phyloP scores from a whole-genome alignment of 2,797 vertebrate genomes.

The Glyptemys insculpta region DNA sequence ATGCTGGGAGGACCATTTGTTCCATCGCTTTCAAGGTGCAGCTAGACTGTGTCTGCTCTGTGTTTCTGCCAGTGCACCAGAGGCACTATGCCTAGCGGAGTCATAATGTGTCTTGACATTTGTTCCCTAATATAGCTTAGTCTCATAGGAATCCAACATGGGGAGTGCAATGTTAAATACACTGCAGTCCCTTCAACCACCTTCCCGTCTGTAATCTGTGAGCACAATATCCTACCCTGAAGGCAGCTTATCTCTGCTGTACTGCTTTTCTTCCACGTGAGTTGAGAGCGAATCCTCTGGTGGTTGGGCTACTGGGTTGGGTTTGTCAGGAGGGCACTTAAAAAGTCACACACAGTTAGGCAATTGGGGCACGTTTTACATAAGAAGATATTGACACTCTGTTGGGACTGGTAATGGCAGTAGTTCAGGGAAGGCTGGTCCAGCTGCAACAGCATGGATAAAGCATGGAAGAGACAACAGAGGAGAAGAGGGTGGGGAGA shows the following conservation, averaged over 20 bases:
- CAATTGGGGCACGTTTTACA: background rate
- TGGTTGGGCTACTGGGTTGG: rapidly evolving
- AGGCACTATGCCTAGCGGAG: background rate
- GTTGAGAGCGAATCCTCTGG: background rate
- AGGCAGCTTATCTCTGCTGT: background rate
- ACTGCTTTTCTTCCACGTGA: background rate
- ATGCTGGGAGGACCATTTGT: background rate
- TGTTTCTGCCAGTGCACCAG: background rate
- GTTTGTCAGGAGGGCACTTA: background rate
- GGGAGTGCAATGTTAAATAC: slow-evolving; percentile 24
- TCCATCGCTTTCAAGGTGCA: background rate
- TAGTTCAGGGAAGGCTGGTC: background rate
- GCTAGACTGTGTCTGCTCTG: background rate
- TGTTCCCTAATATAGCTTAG: slow-evolving; percentile 35
- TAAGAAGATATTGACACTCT: background rate
- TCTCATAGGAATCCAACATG: background rate
- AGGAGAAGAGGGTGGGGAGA: background rate
- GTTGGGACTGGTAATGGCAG: background rate
- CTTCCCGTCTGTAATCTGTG: slow-evolving; percentile 27
- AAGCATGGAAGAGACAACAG: background rate
- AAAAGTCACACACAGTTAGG: background rate
- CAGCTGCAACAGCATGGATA: background rate
- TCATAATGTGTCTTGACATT: background rate
- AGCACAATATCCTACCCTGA: background rate
- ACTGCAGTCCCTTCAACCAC: background rate